These are phyloP conservation scores for Apomyelois bistriatella DNA, from an alignment of 2,888 invertebrate genomes.

Conservation along the genomic window DNA sequence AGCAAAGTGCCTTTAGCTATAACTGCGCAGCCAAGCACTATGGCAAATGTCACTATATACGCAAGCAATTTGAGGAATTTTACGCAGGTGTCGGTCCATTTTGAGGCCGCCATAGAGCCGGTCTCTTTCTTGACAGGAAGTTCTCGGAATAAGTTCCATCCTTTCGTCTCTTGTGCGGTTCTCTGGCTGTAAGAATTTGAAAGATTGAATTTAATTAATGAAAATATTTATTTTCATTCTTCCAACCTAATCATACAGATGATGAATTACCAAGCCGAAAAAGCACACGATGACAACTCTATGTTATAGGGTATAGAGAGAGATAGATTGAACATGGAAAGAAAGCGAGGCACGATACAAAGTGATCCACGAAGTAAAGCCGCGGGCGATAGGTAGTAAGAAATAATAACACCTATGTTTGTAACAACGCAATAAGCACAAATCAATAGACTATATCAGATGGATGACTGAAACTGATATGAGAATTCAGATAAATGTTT, in stretches of 20 bases:
- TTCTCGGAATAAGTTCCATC: constrained; percentile 91
- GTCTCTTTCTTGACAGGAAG: constrained; percentile 83
- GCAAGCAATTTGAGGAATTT: constrained; percentile 84
- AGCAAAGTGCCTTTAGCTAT: constrained; percentile 86
- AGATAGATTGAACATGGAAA: too few relatives aligned
- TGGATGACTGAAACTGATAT: constrained; percentile 4
- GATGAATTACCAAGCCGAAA: too few relatives aligned
- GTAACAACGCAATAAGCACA: not conserved
- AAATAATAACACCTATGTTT: not conserved
- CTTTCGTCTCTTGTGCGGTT: constrained; percentile 77
- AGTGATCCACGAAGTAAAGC: not conserved
- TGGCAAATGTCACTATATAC: constrained; percentile 83
- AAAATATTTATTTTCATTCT: too few relatives aligned
- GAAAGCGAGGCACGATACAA: too few relatives aligned
- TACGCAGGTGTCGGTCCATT: constrained; percentile 81
- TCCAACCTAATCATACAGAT: too few relatives aligned
- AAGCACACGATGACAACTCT: too few relatives aligned
- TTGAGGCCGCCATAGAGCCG: constrained; percentile 83
- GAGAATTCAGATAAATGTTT: not conserved
- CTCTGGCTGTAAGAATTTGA: constrained; percentile 55
- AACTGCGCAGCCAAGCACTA: constrained; percentile 84
- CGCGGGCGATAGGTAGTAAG: not conserved
- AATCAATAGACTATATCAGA: constrained; percentile 6
- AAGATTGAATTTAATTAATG: not conserved
- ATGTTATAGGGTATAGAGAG: too few relatives aligned